Conservation (phyloP, 2,888 invertebrate genomes). For the Rhingia campestris region DNA sequence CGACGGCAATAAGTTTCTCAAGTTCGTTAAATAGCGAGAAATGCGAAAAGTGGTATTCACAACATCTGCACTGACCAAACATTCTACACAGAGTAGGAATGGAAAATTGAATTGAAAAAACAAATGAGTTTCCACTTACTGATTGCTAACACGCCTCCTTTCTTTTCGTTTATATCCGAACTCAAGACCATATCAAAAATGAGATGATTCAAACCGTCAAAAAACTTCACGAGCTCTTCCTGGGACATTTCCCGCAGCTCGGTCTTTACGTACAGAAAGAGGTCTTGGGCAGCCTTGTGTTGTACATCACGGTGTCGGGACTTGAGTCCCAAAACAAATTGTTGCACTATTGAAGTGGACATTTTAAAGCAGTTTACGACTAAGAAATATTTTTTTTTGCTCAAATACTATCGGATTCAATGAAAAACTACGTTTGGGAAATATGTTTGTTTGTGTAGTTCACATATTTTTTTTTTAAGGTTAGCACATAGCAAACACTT, state of each 20-base stretch:
- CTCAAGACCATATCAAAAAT: constrained; percentile 98
- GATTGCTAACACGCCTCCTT: constrained; percentile 97
- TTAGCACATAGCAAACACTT: constrained; percentile 51
- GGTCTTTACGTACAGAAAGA: constrained; percentile 95
- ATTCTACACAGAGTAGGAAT: constrained; percentile 85
- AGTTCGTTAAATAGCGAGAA: constrained; percentile 95
- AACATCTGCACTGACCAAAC: constrained; percentile 95
- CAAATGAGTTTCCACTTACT: constrained; percentile 83
- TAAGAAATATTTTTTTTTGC: constrained; percentile 19
- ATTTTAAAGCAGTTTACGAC: constrained; percentile 64
- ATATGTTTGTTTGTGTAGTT: constrained; percentile 22
- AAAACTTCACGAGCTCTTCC: constrained; percentile 94
- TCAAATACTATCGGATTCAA: constrained; percentile 13
- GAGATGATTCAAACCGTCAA: constrained; percentile 97
- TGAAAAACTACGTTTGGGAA: constrained; percentile 7
- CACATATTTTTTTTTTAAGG: constrained; percentile 64
- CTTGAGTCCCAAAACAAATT: constrained; percentile 93
- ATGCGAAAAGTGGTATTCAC: constrained; percentile 95
- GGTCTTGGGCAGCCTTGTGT: constrained; percentile 93
- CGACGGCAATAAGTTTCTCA: constrained; percentile 94
- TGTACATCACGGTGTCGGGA: constrained; percentile 93
- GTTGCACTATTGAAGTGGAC: constrained; percentile 86
- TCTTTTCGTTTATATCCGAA: constrained; percentile 95
- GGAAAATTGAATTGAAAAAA: constrained; percentile 6
- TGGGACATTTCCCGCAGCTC: constrained; percentile 94